Base-by-base conservation (phyloP, 2,888 invertebrate species). In the Ophion costatus region DNA sequence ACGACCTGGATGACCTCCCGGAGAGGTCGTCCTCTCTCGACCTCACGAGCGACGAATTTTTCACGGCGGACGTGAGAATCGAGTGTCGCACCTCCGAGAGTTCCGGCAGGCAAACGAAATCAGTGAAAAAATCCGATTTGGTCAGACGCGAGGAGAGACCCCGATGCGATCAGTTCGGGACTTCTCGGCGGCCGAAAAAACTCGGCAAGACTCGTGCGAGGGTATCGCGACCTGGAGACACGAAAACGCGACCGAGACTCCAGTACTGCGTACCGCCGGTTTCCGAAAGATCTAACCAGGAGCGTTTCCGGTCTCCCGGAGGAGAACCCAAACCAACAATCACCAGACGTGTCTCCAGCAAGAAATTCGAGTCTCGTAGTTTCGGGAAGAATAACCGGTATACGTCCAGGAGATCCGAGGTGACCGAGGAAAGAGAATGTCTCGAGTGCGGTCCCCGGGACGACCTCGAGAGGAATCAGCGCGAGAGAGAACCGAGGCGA, bases 21-120 rank as follows among this genome's bases (percentile, higher is more conserved):
- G 74, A 80, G 2, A 66, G 59, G 59, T 84, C 81, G 2, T 70
- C 78, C 2, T 75, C 66, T 7, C 33, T 24, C n/a, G 63, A 57
- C 4, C 17, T 63, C 14, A 69, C 74, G 45, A 70, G 73, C 29
- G 56, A 45, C 6, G n/a, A 56, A 22, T 11, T 20, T 24, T 14
- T 66, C 22, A 56, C 29, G 11, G 59, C 3, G 7, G 67, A 78
- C 1, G 33, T 61, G 11, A 51, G 67, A 11, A 10, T 78, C 14
- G 73, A 75, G 45, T n/a, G 2, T 17, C 22, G 42, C 51, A 38
- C 67, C 11, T 45, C 56, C 0, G 69, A 74, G 22, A 80, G 59
- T 20, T 77, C 29, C 29, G 42, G 14, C 0, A 70, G 24, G 29
- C 42, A 45, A 45, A 17, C n/a, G 22, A 71, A 80, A 57, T 42